These are phyloP conservation scores for Dinocampus coccinellae DNA, from an alignment of 2,888 invertebrate genomes.

Conservation along the genomic window DNA sequence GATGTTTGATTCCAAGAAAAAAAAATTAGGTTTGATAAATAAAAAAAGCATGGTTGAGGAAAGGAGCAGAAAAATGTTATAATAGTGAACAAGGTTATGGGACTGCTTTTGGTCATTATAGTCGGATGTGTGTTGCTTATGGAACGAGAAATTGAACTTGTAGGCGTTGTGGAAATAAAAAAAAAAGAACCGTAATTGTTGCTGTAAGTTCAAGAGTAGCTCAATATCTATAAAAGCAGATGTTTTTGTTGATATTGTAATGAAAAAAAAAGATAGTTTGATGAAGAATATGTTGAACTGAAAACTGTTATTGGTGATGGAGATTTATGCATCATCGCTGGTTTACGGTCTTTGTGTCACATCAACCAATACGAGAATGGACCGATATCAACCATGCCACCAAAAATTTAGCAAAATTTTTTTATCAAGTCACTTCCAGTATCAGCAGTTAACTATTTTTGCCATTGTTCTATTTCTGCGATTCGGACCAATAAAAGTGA, in stretches of 20 bases:
- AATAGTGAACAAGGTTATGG: conserved; percentile 4
- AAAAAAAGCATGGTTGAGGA: background rate
- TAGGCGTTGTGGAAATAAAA: background rate
- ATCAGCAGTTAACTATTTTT: background rate
- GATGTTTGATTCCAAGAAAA: too few species aligned
- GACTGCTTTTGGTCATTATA: background rate
- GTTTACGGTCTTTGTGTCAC: background rate
- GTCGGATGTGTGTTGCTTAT: conserved; percentile 6
- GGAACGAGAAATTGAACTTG: background rate
- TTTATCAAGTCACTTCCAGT: background rate
- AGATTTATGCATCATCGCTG: background rate
- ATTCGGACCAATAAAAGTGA: background rate
- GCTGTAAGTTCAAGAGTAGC: background rate
- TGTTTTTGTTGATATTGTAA: background rate
- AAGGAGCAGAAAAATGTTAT: background rate
- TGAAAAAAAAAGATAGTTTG: background rate
- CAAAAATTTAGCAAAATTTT: background rate
- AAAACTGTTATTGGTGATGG: conserved; percentile 5
- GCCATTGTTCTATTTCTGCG: background rate
- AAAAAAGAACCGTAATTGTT: background rate
- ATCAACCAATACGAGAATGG: background rate
- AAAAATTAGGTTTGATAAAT: background rate
- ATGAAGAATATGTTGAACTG: background rate
- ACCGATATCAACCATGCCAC: background rate
- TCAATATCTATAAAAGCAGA: conserved; percentile 3